Percentiles rank a stretch among this genome's conserved stretches.
Evolutionary conservation across 2,797 vertebrate species (phyloP).

Genomic region (Falco peregrinus): DNA sequence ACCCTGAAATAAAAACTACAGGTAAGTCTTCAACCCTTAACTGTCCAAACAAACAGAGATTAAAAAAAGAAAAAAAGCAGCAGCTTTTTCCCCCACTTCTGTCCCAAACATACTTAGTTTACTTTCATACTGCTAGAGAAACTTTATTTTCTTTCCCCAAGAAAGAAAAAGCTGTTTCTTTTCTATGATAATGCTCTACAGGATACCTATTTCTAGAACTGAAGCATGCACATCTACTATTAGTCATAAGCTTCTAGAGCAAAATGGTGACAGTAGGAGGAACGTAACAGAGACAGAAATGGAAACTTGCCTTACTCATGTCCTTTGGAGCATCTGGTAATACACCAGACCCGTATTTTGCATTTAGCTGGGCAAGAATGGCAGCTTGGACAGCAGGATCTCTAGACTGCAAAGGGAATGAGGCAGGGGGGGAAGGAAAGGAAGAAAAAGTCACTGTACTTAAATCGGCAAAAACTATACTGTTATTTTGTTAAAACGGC

Average conservation of each 20-base stretch:
- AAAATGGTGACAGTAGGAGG: background rate
- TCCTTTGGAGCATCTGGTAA: constrained; percentile 83
- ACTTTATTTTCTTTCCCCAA: background rate
- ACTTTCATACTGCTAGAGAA: background rate
- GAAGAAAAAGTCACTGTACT: background rate
- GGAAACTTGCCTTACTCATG: constrained; percentile 83
- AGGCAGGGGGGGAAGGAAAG: background rate
- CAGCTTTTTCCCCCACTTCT: background rate
- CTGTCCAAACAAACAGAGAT: background rate
- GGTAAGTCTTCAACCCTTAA: background rate
- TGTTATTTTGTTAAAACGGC: background rate
- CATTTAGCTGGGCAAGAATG: constrained; percentile 96
- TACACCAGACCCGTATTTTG: constrained; percentile 95
- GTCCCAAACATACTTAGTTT: background rate
- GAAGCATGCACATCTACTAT: background rate
- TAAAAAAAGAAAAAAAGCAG: background rate
- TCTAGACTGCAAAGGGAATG: constrained; percentile 81
- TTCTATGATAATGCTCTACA: background rate
- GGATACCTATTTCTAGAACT: background rate
- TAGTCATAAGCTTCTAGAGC: background rate
- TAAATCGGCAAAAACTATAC: background rate
- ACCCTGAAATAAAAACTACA: constrained; percentile 75
- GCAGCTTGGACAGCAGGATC: constrained; percentile 98
- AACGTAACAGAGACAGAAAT: background rate
- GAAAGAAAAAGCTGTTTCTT: background rate